phyloP scores from a whole-genome alignment of 2,797 vertebrate species.

The Thunnus albacares region DNA sequence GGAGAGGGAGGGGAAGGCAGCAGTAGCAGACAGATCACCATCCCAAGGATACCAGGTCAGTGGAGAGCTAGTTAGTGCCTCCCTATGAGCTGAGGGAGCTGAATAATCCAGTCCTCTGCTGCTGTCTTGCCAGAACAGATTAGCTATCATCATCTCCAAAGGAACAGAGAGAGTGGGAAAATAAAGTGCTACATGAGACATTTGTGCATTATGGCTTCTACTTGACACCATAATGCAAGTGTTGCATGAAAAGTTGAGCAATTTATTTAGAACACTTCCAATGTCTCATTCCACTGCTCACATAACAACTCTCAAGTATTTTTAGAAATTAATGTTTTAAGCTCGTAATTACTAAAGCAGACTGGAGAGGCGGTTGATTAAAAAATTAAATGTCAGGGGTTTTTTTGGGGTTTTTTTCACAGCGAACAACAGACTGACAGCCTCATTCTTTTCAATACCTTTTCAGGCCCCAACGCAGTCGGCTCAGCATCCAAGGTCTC shows the following conservation, averaged over 20 bases:
- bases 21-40: conserved; percentile 96
- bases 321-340: conserved; percentile 31
- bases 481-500: conserved; percentile 95
- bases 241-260: conserved; percentile 25
- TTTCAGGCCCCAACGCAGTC: conserved; percentile 92
- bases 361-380: background rate
- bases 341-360: conserved; percentile 28
- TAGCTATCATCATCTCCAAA: conserved; percentile 40
- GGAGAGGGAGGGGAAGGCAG: conserved; percentile 97
- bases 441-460: conserved; percentile 48
- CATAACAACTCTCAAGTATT: conserved; percentile 18
- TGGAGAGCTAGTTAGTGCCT: conserved; percentile 58
- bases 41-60: conserved; percentile 91
- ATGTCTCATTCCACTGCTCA: conserved; percentile 10
- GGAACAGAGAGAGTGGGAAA: conserved; percentile 27
- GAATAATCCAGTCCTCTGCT: conserved; percentile 41
- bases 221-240: conserved; percentile 13
- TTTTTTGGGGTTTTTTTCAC: background rate
- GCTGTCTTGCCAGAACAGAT: conserved; percentile 43
- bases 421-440: conserved; percentile 32
- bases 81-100: conserved; percentile 20
- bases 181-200: conserved; percentile 41
- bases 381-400: conserved; percentile 19
- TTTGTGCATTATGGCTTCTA: conserved; percentile 39
- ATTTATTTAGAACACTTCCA: conserved; percentile 33